phyloP scores from a whole-genome alignment of 2,113 vertebrate genomes.

The Eidolon helvum region DNA sequence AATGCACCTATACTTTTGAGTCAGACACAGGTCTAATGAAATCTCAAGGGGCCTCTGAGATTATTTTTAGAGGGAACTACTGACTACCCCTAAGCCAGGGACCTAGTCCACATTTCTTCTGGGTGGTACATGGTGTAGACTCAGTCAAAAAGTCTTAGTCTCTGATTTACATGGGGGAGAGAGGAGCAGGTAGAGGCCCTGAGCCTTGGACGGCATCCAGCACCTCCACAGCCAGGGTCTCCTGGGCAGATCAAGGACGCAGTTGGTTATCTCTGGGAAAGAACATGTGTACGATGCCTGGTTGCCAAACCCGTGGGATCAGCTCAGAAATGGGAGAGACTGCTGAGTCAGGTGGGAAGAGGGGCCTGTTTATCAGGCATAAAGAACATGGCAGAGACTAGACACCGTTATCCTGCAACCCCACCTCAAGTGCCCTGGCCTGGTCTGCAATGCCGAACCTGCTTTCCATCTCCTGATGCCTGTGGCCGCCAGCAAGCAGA shows the following conservation, averaged over 20 bases:
- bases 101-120: neutral
- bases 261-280: neutral
- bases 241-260: neutral
- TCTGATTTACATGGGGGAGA: neutral
- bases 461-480: conserved; percentile 97
- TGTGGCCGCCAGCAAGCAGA: conserved; percentile 88
- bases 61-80: neutral
- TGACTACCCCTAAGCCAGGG: neutral
- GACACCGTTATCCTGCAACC: neutral
- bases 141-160: neutral
- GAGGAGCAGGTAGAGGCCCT: neutral
- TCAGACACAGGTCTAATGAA: neutral
- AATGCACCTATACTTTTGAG: neutral
- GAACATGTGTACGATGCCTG: neutral
- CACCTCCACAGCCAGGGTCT: neutral
- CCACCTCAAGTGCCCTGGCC: neutral
- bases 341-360: neutral
- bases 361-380: neutral
- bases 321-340: neutral
- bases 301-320: neutral
- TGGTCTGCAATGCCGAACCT: conserved; percentile 81
- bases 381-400: neutral
- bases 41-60: neutral
- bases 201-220: neutral
- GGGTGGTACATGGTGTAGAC: neutral